Base-by-base conservation (phyloP, 2,113 vertebrate species). In the Macrotus californicus region DNA sequence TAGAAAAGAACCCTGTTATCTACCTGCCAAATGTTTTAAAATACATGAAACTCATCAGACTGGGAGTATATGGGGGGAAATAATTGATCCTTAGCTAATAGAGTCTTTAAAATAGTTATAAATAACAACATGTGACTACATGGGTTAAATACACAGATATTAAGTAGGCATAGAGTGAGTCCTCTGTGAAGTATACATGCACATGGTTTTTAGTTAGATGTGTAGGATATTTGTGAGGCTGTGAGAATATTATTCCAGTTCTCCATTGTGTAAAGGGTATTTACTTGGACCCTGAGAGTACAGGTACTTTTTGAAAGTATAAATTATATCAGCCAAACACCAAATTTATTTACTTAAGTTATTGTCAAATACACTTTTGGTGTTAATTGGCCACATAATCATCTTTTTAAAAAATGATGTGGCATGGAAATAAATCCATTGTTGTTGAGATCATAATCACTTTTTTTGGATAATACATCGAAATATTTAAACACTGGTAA, bases 201-300 rank as follows among this genome's bases (percentile, higher is more conserved):
- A 66, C n/a, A 77, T 39, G 52, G 36, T 50, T 87, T 96, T 84
- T 79, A 77, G 56, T 76, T 67, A 86, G 15, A 91, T 84, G 4
- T 88, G 16, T 46, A 41, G 69, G 21, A 19, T 91, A 59, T 93
- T 87, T 88, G 21, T 94, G 34, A 69, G 43, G 82, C 8, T 56
- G 29, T 84, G 69, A 83, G 54, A 94, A 50, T 91, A 56, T 87
- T 76, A 88, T 80, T 94, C 69, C 92, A 79, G 48, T 81, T 94
- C 31, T 86, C 34, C 43, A n/a, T 56, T 89, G 3, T 54, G 3
- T 41, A 79, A 89, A 52, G 39, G 15, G 8, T 50, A 21, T 87
- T 88, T 52, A 87, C 66, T 59, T 96, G 14, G 26, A 89, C 22
- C 16, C 31, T 22, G 13, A 14, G 89, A 95, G 9, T 94, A 1